Evolutionary conservation across 2,797 vertebrate genomes (phyloP).

Genomic region (Enteromius unitaeniatus): DNA sequence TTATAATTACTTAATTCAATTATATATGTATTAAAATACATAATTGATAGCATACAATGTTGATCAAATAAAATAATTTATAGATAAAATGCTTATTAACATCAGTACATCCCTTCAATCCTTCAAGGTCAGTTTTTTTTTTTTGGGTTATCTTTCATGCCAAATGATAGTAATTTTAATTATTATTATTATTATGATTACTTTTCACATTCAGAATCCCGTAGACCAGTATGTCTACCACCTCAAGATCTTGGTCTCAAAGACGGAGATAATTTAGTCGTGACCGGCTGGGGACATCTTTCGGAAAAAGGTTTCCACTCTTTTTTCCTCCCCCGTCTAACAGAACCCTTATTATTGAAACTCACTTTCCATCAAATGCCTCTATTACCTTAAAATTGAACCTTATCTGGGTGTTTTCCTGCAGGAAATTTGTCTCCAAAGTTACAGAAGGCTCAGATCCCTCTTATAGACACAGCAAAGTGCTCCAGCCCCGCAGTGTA

Average conservation of each 20-base stretch:
- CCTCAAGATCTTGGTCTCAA: conserved; percentile 76
- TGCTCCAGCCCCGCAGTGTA: conserved; percentile 82
- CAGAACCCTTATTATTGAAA: neutral
- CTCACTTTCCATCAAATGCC: neutral
- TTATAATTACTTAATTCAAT: no score
- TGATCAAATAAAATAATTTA: neutral
- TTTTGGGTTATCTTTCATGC: neutral
- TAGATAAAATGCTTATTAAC: neutral
- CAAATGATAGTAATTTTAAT: neutral
- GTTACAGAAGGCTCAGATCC: conserved; percentile 82
- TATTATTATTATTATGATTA: neutral
- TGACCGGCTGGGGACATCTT: conserved; percentile 89
- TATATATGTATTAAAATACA: no score
- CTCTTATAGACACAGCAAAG: conserved; percentile 70
- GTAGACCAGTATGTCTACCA: conserved; percentile 86
- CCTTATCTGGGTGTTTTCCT: conserved; percentile 1
- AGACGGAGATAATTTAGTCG: conserved; percentile 65
- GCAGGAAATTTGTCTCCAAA: conserved; percentile 72
- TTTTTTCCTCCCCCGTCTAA: neutral
- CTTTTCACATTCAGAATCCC: conserved; percentile 66
- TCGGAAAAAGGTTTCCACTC: conserved; percentile 74
- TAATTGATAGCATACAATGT: neutral
- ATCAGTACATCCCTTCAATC: neutral
- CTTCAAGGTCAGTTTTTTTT: neutral
- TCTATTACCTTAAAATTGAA: neutral